These are phyloP conservation scores for Heterodera carotae DNA, from an alignment of 1,140 invertebrate genomes.

Conservation along the genomic window DNA sequence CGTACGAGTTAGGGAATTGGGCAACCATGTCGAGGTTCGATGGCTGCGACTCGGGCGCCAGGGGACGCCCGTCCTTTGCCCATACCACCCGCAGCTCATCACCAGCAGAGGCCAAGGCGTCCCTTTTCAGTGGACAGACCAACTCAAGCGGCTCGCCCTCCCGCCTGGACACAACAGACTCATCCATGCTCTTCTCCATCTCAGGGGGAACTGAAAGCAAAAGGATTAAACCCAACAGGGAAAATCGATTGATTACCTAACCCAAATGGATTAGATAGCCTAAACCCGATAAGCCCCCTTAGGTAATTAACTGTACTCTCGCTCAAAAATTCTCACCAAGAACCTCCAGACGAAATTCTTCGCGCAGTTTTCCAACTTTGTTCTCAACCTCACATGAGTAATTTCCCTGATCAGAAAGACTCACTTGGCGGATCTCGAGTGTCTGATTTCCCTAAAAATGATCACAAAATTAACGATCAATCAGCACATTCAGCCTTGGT, in stretches of 20 bases:
- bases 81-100: slow-evolving; percentile 51
- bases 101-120: slow-evolving; percentile 7
- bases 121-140: slow-evolving; percentile 52
- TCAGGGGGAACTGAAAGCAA: slow-evolving; percentile 55
- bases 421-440: slow-evolving; percentile 50
- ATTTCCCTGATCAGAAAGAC: slow-evolving; percentile 41
- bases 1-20: too few species aligned
- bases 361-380: slow-evolving; percentile 26
- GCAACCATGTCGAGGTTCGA: slow-evolving; percentile 24
- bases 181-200: slow-evolving; percentile 43
- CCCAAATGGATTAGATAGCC: too few species aligned
- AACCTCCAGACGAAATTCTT: slow-evolving; percentile 28
- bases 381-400: slow-evolving; percentile 61
- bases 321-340: not conserved
- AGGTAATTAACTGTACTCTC: too few species aligned
- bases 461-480: not conserved
- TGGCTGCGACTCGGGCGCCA: slow-evolving; percentile 20
- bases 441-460: slow-evolving; percentile 59
- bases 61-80: slow-evolving; percentile 58
- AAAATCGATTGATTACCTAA: too few species aligned
- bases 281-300: too few species aligned
- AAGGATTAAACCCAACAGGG: not conserved
- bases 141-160: slow-evolving; percentile 56
- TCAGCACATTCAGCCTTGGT: not conserved
- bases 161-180: slow-evolving; percentile 39